Evolutionary conservation across 2,113 vertebrate species (phyloP).

Genomic region (Pandion haliaetus): DNA sequence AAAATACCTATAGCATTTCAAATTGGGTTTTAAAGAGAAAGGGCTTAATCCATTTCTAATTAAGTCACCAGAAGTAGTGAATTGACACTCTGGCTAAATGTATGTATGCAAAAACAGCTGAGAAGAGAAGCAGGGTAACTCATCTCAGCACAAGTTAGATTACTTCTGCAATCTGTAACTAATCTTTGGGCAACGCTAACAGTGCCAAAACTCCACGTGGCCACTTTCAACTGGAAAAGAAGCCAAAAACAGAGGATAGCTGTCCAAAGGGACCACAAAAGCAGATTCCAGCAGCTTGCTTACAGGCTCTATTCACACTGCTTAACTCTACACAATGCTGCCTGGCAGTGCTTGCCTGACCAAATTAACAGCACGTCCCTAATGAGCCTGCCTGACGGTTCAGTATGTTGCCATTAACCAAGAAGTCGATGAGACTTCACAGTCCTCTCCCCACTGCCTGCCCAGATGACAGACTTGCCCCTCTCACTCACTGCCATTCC

Average conservation of each 20-base stretch:
- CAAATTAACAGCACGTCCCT: conserved; percentile 15
- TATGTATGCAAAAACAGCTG: not conserved
- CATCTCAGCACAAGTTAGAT: not conserved
- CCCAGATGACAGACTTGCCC: not conserved
- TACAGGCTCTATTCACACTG: not conserved
- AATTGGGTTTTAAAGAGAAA: not conserved
- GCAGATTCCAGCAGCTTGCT: conserved; percentile 49
- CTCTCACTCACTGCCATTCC: not conserved
- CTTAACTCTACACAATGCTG: conserved; percentile 37
- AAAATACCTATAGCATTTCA: not conserved
- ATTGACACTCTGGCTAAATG: not conserved
- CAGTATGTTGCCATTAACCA: not conserved
- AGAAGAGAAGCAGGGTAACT: not conserved
- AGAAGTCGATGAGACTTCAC: not conserved
- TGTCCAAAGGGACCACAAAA: not conserved
- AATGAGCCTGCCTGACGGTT: conserved; percentile 12
- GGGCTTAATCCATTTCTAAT: conserved; percentile 20
- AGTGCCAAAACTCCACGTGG: conserved; percentile 35
- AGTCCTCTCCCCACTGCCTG: not conserved
- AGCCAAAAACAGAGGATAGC: not conserved
- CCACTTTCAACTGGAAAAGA: not conserved
- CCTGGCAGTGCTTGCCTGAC: conserved; percentile 22
- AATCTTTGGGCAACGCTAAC: not conserved
- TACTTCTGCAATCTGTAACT: not conserved
- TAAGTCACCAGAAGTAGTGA: not conserved